Conservation (phyloP, 2,797 vertebrate genomes). For the Leuciscus waleckii region DNA sequence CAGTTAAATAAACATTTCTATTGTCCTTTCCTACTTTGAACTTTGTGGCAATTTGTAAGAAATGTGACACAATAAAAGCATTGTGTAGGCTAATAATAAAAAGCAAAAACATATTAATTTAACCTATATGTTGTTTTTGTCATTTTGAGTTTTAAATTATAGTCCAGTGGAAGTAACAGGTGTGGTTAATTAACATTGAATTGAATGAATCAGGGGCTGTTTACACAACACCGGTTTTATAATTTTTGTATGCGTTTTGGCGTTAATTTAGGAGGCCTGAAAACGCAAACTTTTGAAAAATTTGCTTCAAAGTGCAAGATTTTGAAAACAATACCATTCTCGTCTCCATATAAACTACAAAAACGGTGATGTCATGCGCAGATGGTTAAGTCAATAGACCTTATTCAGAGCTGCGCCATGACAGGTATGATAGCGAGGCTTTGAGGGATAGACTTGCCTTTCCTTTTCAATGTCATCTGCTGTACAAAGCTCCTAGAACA, state of each 20-base stretch:
- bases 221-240: no score
- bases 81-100: conserved; percentile 4
- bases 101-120: background rate
- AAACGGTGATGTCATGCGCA: no score
- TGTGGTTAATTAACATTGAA: background rate
- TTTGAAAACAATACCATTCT: no score
- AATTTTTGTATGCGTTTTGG: background rate
- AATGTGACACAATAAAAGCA: background rate
- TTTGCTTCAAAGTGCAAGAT: no score
- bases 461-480: no score
- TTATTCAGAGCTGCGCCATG: no score
- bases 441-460: no score
- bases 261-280: background rate
- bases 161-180: background rate
- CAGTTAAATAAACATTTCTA: background rate
- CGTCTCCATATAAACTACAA: no score
- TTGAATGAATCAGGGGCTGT: background rate
- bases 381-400: no score
- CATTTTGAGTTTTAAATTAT: background rate
- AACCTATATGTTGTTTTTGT: background rate
- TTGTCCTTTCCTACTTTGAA: background rate
- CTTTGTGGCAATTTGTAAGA: background rate
- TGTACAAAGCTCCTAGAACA: no score
- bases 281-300: no score
- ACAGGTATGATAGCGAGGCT: no score